Percentiles rank a stretch among this genome's conserved stretches.
Conservation (phyloP, 2,888 invertebrate species). For the Andrena praecox region DNA sequence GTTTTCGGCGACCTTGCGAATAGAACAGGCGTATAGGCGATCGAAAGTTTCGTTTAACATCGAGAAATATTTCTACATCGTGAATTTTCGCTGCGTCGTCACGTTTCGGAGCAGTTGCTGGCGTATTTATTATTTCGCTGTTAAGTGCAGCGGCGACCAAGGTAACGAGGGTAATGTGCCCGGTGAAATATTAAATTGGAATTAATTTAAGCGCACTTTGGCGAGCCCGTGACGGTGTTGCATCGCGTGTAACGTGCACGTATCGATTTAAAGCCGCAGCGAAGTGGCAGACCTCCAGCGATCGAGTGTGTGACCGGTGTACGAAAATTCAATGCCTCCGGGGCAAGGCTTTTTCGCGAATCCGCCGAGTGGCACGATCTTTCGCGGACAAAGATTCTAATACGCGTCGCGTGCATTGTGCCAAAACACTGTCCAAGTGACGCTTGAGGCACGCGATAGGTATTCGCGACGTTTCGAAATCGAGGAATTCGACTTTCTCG, state of each 20-base stretch:
- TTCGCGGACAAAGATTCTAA: not conserved
- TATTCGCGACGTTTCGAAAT: not conserved
- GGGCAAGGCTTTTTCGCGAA: not conserved
- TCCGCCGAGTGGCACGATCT: not conserved
- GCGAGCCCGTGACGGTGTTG: not conserved
- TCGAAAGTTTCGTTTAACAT: not conserved
- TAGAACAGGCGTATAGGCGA: not conserved
- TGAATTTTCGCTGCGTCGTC: not conserved
- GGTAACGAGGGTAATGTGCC: not conserved
- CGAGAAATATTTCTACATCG: not conserved
- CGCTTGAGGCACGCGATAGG: not conserved
- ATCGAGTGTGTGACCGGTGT: not conserved
- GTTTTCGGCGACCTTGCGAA: not conserved
- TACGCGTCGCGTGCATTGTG: not conserved
- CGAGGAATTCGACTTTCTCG: not conserved
- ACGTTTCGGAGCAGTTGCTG: not conserved
- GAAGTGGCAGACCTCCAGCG: not conserved
- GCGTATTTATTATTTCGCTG: not conserved
- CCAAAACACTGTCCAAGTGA: not conserved
- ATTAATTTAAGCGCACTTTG: constrained; percentile 32
- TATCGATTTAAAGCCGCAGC: constrained; percentile 38
- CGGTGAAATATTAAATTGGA: constrained; percentile 23
- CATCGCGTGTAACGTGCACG: not conserved
- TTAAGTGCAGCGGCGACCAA: not conserved
- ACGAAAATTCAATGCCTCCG: not conserved